These are phyloP conservation scores for Leptinotarsa haldemani DNA, from an alignment of 2,888 invertebrate species.

Conservation along the genomic window DNA sequence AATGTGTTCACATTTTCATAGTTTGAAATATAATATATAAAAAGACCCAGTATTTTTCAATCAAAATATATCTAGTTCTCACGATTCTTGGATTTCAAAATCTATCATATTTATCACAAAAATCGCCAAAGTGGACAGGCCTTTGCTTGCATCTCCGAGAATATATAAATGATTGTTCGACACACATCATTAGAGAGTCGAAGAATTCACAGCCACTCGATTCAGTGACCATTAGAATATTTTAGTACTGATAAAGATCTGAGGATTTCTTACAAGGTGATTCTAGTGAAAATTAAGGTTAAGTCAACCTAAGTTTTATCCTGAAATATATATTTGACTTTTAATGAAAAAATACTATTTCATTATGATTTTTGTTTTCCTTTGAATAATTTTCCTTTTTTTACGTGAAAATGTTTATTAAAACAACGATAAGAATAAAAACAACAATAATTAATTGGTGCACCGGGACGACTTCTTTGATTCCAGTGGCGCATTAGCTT, in stretches of 20 bases:
- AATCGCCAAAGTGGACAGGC: constrained; percentile 14
- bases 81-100: background rate
- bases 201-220: constrained; percentile 32
- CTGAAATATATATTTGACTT: background rate
- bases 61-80: background rate
- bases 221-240: constrained; percentile 39
- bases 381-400: too few species aligned
- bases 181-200: constrained; percentile 32
- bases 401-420: too few species aligned
- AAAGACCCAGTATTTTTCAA: background rate
- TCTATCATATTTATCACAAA: background rate
- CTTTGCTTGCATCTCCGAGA: constrained; percentile 22
- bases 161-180: constrained; percentile 36
- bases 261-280: constrained; percentile 30
- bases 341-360: too few species aligned
- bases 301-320: background rate
- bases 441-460: too few species aligned
- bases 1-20: too few species aligned
- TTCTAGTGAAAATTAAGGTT: background rate
- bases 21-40: too few species aligned
- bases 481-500: too few species aligned
- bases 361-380: too few species aligned
- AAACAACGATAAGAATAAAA: too few species aligned
- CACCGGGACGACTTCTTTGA: too few species aligned
- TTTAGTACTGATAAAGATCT: constrained; percentile 31